phyloP scores from a whole-genome alignment of 2,888 invertebrate genomes.

The Buathra laborator region DNA sequence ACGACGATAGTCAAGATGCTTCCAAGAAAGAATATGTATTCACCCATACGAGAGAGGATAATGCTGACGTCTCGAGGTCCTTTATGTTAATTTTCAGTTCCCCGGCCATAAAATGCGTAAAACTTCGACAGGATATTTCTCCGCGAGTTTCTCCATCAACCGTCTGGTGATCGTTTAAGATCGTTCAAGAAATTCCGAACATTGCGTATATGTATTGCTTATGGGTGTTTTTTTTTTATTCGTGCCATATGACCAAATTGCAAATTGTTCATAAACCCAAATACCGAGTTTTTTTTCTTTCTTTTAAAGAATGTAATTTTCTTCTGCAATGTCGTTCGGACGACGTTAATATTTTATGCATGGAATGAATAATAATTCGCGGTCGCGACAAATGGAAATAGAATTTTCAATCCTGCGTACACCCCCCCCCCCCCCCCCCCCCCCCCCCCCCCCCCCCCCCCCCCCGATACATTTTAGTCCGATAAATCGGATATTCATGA shows the following conservation, averaged over 20 bases:
- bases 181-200: too few relatives aligned
- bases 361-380: conserved; percentile 34
- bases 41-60: conserved; percentile 42
- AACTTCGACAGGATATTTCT: conserved; percentile 46
- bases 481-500: conserved; percentile 53
- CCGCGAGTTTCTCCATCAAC: not conserved
- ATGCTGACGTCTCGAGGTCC: conserved; percentile 39
- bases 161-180: not conserved
- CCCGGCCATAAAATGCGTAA: conserved; percentile 27
- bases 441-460: not conserved
- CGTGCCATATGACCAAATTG: not conserved
- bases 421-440: not conserved
- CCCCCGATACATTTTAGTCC: conserved; percentile 30
- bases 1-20: conserved; percentile 29
- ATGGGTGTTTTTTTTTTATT: not conserved
- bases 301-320: not conserved
- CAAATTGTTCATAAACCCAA: not conserved
- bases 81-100: conserved; percentile 46
- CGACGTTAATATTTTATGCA: conserved; percentile 25
- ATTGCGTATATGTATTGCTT: too few relatives aligned
- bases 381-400: conserved; percentile 9
- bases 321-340: not conserved
- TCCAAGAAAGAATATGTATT: conserved; percentile 28
- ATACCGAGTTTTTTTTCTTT: not conserved
- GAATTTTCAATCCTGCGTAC: conserved; percentile 15